Conservation (phyloP, 2,113 vertebrate genomes). For the Leucoraja erinaceus region DNA sequence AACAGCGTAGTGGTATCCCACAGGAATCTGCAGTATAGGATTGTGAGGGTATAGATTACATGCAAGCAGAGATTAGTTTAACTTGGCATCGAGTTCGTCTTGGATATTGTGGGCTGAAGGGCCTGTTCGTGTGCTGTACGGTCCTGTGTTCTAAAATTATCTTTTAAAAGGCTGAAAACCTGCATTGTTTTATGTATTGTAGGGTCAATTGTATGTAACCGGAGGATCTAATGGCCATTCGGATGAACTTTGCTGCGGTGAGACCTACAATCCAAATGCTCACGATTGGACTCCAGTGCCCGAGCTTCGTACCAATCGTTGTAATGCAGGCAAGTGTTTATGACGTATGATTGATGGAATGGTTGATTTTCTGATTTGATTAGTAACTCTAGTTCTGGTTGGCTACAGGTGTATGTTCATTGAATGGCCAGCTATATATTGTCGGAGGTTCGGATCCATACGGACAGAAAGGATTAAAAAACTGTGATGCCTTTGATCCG, state of each 20-base stretch:
- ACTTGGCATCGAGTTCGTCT: no score
- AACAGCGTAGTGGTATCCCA: no score
- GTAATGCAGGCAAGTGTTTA: slow-evolving; percentile 79
- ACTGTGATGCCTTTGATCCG: slow-evolving; percentile 92
- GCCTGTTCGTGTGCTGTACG: no score
- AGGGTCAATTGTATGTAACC: slow-evolving; percentile 93
- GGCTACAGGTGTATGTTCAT: slow-evolving; percentile 77
- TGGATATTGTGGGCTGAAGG: no score
- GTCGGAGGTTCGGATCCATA: slow-evolving; percentile 95
- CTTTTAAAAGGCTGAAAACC: not conserved
- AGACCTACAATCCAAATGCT: slow-evolving; percentile 78
- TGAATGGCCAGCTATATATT: slow-evolving; percentile 85
- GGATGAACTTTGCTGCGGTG: slow-evolving; percentile 90
- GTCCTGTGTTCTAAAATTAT: no score
- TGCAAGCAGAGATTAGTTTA: no score
- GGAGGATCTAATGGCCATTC: slow-evolving; percentile 96
- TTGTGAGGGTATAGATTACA: no score
- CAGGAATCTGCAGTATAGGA: no score
- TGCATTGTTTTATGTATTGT: not conserved
- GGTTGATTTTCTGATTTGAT: not conserved
- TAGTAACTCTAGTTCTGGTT: not conserved
- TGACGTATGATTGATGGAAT: not conserved
- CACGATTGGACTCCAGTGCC: slow-evolving; percentile 88
- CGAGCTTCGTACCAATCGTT: slow-evolving; percentile 90
- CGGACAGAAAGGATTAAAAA: slow-evolving; percentile 94